Base-by-base conservation (phyloP, 2,113 vertebrate species). In the Tetrax tetrax region DNA sequence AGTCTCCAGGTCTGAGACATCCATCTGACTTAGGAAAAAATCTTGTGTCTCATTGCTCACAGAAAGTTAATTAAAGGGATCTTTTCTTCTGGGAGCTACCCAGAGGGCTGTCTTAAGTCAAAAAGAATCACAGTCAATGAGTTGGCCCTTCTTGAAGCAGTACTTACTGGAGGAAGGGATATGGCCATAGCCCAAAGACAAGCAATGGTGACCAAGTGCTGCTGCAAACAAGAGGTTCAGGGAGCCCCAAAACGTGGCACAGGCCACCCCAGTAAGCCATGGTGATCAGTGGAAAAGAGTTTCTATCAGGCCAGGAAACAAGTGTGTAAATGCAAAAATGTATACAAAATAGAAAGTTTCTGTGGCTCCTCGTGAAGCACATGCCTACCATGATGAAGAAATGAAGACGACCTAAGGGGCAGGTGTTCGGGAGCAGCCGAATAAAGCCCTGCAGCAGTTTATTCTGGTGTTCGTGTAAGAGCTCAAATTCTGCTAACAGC, bases 341-440 rank as follows among this genome's bases (percentile, higher is more conserved):
- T 48, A n/a, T 33, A 20, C 5, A 43, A 66, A 86, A 60, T 9
- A 37, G 10, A 45, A 87, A 41, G 41, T 70, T 91, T 69, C 51
- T 63, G 22, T 7, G 20, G 24, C 11, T 78, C 4, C 5, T 22
- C 4, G 4, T 8, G n/a, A 17, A 37, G 14, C 0, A 0, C 6
- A 14, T 74, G 37, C 24, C 56, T 63, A n/a, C 19, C 29, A 24
- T 1, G 4, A n/a, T 4, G 3, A 2, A 89, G 31, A 78, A 78
- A 59, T 25, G 2, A 53, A 75, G 56, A 14, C 0, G 1, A 25
- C 31, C 31, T 45, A 63, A 87, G 33, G 6, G 25, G 43, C 5
- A 24, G 59, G 31, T 20, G 12, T 80, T 47, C 72, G 28, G 12
- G 48, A 90, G 33, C 27, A 76, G 29, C n/a, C 79, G 35, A 71